Evolutionary conservation across 2,113 vertebrate species (phyloP), one percentile per base, ranked within the genome.

Genomic region (Porphyrio hochstetteri): DNA sequence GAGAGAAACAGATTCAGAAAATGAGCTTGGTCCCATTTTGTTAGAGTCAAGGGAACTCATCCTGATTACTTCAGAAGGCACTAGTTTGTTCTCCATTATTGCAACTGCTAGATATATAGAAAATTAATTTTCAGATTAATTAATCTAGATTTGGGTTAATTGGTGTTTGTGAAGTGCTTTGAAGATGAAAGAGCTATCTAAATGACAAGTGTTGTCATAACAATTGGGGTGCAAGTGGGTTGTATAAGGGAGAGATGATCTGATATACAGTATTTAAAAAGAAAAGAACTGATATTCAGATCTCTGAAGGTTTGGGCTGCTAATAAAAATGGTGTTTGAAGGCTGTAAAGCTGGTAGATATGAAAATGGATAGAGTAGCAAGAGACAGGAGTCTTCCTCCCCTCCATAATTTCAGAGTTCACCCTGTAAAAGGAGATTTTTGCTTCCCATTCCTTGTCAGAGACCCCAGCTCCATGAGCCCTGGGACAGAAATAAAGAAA

Each of bases 81-180:
- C 31, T 40, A 29, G 69, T 53, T 91, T 82, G 7, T 75, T 78
- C 36, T 84, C 20, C 48, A 23, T 77, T 95, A 36, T 33, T 44
- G 28, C 50, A 94, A 65, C 59, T 81, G 35, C 46, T 82, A 64
- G 42, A 87, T 91, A 74, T 77, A 61, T 61, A 65, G 72, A 40
- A 82, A 93, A 92, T 61, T 71, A 88, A 86, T 81, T 83, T 85
- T 88, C 72, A 79, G 61, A 82, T 91, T 94, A 96, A 92, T 96
- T 93, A 94, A 78, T 82, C 80, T 86, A 65, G 81, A 83, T 96
- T 93, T 83, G 36, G 31, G 88, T 95, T 96, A 96, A 96, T 95
- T 96, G 75, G 74, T 84, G 65, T 79, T 87, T 91, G 21, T 79
- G 75, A 93, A 79, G 46, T 68, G 55, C 71, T 97, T 96, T 89